Percentiles rank a stretch among this genome's conserved stretches.
These are phyloP conservation scores for Caenorhabditis uteleia DNA, from an alignment of 2,888 invertebrate genomes.

Conservation along the genomic window DNA sequence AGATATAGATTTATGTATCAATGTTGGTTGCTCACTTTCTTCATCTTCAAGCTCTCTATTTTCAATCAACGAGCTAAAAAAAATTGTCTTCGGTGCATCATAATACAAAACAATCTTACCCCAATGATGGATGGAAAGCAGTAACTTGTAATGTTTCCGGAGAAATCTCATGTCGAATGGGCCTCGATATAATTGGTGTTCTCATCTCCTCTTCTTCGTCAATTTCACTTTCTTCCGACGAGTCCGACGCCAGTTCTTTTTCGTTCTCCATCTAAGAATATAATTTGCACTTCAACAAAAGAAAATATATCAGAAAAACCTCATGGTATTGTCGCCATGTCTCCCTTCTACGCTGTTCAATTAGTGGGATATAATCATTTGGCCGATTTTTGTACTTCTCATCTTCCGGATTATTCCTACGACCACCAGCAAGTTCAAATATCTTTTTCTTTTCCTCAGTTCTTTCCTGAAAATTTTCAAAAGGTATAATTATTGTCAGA, in stretches of 20 bases:
- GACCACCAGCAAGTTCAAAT: slow-evolving; percentile 82
- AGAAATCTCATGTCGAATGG: slow-evolving; percentile 20
- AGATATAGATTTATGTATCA: slow-evolving; percentile 35
- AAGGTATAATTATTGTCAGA: not conserved
- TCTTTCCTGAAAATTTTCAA: slow-evolving; percentile 76
- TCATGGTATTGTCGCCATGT: slow-evolving; percentile 65
- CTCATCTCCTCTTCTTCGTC: slow-evolving; percentile 46
- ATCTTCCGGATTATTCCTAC: slow-evolving; percentile 48
- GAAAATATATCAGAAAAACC: slow-evolving; percentile 18
- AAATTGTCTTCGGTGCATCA: not conserved
- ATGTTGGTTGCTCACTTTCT: slow-evolving; percentile 20
- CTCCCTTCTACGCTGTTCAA: slow-evolving; percentile 62
- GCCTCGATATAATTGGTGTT: slow-evolving; percentile 9
- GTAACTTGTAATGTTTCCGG: slow-evolving; percentile 42
- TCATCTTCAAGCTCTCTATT: slow-evolving; percentile 44
- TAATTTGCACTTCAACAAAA: too few relatives aligned
- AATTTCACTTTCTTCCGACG: slow-evolving; percentile 37
- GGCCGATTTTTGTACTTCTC: slow-evolving; percentile 40
- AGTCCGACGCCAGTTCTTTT: slow-evolving; percentile 37
- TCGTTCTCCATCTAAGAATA: slow-evolving; percentile 32
- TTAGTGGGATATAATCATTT: slow-evolving; percentile 55
- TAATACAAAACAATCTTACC: slow-evolving; percentile 15
- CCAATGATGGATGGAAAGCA: slow-evolving; percentile 50
- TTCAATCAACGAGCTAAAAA: slow-evolving; percentile 34
- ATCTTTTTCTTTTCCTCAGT: slow-evolving; percentile 92